phyloP scores from a whole-genome alignment of 2,113 vertebrate genomes.

The Arizona elegans region DNA sequence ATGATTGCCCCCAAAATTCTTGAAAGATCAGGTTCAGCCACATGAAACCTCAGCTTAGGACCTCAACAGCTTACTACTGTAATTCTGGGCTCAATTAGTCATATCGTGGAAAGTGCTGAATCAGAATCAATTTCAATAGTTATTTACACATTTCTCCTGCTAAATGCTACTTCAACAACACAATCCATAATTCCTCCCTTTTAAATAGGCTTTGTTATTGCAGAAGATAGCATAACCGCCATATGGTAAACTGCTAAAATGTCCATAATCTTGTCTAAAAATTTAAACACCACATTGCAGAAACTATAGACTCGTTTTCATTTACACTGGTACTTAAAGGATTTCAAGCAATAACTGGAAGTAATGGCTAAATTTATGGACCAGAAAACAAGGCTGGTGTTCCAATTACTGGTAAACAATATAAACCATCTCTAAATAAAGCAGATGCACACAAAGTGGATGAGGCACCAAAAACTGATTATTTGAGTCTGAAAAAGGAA shows the following conservation, averaged over 20 bases:
- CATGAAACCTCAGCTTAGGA: background rate
- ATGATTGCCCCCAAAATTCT: background rate
- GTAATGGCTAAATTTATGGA: slow-evolving; percentile 29
- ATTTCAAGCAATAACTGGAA: slow-evolving; percentile 11
- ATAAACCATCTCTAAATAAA: slow-evolving; percentile 15
- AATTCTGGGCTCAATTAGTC: background rate
- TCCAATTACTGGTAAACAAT: slow-evolving; percentile 27
- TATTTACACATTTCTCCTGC: background rate
- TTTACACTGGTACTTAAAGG: background rate
- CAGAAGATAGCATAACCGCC: background rate
- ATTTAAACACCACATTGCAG: background rate
- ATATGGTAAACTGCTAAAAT: background rate
- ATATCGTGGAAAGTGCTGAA: background rate
- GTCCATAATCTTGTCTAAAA: background rate
- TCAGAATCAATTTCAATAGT: background rate
- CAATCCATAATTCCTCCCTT: background rate
- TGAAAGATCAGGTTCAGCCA: background rate
- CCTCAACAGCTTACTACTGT: background rate
- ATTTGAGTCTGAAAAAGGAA: background rate
- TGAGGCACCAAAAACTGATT: background rate
- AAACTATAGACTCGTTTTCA: background rate
- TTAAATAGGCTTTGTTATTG: background rate
- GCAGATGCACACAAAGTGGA: background rate
- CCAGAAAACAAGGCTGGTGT: slow-evolving; percentile 18
- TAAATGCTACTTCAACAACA: background rate